phyloP scores from a whole-genome alignment of 2,113 vertebrate genomes.

The Hypomesus transpacificus region DNA sequence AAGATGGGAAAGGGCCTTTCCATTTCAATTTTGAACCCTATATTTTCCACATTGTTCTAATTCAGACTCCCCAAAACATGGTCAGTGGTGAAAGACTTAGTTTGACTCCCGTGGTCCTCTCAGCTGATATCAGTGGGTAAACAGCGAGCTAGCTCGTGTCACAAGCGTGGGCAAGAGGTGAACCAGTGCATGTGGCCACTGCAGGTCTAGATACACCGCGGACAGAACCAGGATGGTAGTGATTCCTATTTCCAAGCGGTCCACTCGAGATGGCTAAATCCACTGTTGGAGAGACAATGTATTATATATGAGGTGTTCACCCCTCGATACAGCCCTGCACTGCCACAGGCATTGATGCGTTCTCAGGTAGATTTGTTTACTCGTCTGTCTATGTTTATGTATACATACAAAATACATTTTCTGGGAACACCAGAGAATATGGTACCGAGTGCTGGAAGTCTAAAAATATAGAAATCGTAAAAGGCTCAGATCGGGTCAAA shows the following conservation, averaged over 20 bases:
- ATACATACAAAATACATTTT: too few relatives aligned
- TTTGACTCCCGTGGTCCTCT: too few relatives aligned
- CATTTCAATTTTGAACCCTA: slow-evolving; percentile 24
- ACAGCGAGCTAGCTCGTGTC: not conserved
- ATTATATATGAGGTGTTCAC: slow-evolving; percentile 3
- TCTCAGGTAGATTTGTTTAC: too few relatives aligned
- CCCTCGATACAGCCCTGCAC: not conserved
- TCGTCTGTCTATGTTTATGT: too few relatives aligned
- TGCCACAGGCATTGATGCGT: too few relatives aligned
- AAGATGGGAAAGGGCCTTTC: slow-evolving; percentile 22
- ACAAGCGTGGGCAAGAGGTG: too few relatives aligned
- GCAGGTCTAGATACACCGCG: too few relatives aligned
- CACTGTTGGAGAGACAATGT: slow-evolving; percentile 8
- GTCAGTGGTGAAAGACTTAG: slow-evolving; percentile 1
- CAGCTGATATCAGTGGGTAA: too few relatives aligned
- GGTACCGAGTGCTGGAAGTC: not conserved
- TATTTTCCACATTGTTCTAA: slow-evolving; percentile 25
- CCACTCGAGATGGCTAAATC: slow-evolving; percentile 4
- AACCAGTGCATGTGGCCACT: too few relatives aligned
- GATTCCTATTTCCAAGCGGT: slow-evolving; percentile 11
- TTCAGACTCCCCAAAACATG: slow-evolving; percentile 25
- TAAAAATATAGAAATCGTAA: not conserved
- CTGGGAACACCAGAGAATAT: too few relatives aligned
- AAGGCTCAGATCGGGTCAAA: not conserved
- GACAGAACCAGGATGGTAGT: not conserved